Evolutionary conservation across 92 coral and sea anemone species (phyloP).

Genomic region (Epizoanthus fatuus): DNA sequence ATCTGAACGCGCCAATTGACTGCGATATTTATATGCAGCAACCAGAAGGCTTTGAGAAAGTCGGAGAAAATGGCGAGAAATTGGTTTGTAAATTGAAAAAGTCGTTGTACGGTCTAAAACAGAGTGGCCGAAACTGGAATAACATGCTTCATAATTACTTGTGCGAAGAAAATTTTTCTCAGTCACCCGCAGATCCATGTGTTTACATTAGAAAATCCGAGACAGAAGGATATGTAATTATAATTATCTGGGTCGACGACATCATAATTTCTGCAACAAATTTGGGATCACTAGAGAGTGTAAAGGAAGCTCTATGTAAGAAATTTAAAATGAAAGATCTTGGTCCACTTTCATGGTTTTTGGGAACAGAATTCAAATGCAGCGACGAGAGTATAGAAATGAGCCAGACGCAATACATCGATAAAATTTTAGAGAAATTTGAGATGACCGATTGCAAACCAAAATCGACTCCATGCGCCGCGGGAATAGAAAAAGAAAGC

Average conservation of each 20-base stretch:
- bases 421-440: too few species aligned
- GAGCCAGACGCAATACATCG: too few species aligned
- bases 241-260: conserved; percentile 65
- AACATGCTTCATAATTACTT: conserved; percentile 51
- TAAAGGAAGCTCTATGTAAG: conserved; percentile 16
- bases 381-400: too few species aligned
- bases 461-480: too few species aligned
- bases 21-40: not conserved
- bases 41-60: conserved; percentile 42
- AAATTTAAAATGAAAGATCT: too few species aligned
- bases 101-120: conserved; percentile 67
- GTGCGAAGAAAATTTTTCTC: conserved; percentile 18
- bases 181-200: conserved; percentile 1
- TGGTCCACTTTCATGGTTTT: too few species aligned
- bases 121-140: conserved; percentile 63
- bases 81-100: conserved; percentile 60
- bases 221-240: not conserved
- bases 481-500: too few species aligned
- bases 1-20: too few species aligned
- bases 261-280: conserved; percentile 54
- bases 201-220: too few species aligned
- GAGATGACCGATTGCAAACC: too few species aligned
- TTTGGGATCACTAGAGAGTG: not conserved
- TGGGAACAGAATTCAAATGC: too few species aligned
- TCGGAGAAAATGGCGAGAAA: conserved; percentile 31